phyloP scores from a whole-genome alignment of 2,113 vertebrate species.

The Pseudorasbora parva region DNA sequence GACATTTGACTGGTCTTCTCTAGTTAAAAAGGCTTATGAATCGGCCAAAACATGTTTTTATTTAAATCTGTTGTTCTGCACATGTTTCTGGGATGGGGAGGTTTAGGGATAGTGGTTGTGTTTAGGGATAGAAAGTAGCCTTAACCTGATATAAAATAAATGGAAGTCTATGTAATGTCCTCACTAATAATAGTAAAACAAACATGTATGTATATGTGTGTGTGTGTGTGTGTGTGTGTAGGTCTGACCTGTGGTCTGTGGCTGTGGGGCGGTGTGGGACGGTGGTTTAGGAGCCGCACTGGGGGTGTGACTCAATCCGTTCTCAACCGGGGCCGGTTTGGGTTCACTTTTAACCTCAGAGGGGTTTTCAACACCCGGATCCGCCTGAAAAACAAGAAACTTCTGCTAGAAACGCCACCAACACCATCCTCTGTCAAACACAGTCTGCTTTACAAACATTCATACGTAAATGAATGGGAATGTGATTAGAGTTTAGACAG shows the following conservation, averaged over 20 bases:
- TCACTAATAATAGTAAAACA: too few relatives aligned
- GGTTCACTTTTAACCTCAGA: conserved; percentile 86
- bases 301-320: conserved; percentile 84
- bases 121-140: too few relatives aligned
- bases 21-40: too few relatives aligned
- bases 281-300: conserved; percentile 80
- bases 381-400: conserved; percentile 73
- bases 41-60: too few relatives aligned
- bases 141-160: too few relatives aligned
- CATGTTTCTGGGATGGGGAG: too few relatives aligned
- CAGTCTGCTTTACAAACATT: too few relatives aligned
- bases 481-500: not conserved
- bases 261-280: conserved; percentile 80
- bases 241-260: conserved; percentile 79
- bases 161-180: too few relatives aligned
- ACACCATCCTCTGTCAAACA: not conserved
- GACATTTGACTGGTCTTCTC: too few relatives aligned
- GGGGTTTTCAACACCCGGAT: conserved; percentile 78
- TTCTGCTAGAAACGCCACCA: not conserved
- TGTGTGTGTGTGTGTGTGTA: conserved; percentile 68
- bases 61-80: too few relatives aligned
- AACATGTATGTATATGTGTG: too few relatives aligned
- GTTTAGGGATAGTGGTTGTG: too few relatives aligned
- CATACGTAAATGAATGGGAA: not conserved
- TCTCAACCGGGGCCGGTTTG: conserved; percentile 86